Evolutionary conservation across 1,140 invertebrate species (phyloP).

Genomic region (Lucilia cuprina): DNA sequence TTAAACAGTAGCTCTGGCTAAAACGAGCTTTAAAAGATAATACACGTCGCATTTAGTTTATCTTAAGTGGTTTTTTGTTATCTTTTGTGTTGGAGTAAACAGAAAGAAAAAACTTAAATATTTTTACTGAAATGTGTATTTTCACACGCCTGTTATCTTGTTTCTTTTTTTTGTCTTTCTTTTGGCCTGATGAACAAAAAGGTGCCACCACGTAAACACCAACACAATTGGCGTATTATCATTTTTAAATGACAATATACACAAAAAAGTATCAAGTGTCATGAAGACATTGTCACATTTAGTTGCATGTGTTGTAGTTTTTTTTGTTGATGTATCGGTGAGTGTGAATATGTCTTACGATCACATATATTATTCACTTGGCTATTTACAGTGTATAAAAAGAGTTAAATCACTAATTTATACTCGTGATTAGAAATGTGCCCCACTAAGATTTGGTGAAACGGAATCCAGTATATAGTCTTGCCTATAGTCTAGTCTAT

Average conservation of each 20-base stretch:
- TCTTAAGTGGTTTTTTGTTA: not conserved
- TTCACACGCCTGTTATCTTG: conserved; percentile 12
- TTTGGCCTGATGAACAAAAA: not conserved
- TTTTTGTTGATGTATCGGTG: not conserved
- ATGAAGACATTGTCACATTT: not conserved
- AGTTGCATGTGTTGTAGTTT: not conserved
- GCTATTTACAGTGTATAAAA: not conserved
- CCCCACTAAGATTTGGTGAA: too few species aligned
- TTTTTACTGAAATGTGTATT: not conserved
- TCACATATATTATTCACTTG: not conserved
- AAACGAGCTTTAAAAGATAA: conserved; percentile 11
- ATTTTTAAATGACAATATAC: not conserved
- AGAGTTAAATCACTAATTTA: too few species aligned
- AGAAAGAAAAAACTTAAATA: not conserved
- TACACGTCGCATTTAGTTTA: not conserved
- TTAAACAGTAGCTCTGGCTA: not conserved
- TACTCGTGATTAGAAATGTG: too few species aligned
- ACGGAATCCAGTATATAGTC: too few species aligned
- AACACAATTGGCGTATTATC: conserved; percentile 9
- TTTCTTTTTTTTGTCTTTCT: not conserved
- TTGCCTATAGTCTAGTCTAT: too few species aligned
- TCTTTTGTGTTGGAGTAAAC: not conserved
- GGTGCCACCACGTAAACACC: not conserved
- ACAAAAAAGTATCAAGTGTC: not conserved
- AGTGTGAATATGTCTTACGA: not conserved